Percentiles rank a stretch among this genome's conserved stretches.
Conservation (phyloP, 1,140 invertebrate genomes). For the Euglossa dilemma region DNA sequence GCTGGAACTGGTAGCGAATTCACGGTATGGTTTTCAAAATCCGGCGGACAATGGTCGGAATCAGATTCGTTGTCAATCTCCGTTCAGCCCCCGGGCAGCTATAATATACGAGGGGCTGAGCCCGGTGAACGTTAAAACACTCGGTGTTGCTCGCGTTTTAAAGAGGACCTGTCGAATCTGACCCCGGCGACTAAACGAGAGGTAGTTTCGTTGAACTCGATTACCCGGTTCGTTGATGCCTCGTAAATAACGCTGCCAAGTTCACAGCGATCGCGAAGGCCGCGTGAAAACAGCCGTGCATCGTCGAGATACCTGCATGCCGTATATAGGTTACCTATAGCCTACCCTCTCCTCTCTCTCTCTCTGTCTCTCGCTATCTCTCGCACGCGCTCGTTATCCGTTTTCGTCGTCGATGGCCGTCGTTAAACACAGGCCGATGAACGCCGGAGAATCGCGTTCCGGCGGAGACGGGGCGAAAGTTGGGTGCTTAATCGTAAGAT, state of each 20-base stretch:
- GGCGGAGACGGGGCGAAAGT: not conserved
- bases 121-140: conserved; percentile 3
- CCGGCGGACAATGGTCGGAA: conserved; percentile 6
- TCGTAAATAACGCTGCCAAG: conserved; percentile 31
- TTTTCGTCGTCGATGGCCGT: too few species aligned
- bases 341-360: not conserved
- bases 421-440: not conserved
- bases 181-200: conserved; percentile 14
- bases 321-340: too few species aligned
- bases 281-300: not conserved
- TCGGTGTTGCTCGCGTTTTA: conserved; percentile 11
- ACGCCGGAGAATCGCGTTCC: not conserved
- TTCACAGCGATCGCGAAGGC: conserved; percentile 3
- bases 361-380: not conserved
- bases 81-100: not conserved
- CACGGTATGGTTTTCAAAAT: conserved; percentile 29
- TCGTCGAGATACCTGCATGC: too few species aligned
- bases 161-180: conserved; percentile 12
- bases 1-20: conserved; percentile 22
- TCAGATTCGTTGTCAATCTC: conserved; percentile 42
- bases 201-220: conserved; percentile 29
- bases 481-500: not conserved
- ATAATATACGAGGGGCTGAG: conserved; percentile 14
- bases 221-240: conserved; percentile 30
- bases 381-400: not conserved